These are phyloP conservation scores for Tolypeutes matacus DNA, from an alignment of 2,797 vertebrate genomes.

Conservation along the genomic window DNA sequence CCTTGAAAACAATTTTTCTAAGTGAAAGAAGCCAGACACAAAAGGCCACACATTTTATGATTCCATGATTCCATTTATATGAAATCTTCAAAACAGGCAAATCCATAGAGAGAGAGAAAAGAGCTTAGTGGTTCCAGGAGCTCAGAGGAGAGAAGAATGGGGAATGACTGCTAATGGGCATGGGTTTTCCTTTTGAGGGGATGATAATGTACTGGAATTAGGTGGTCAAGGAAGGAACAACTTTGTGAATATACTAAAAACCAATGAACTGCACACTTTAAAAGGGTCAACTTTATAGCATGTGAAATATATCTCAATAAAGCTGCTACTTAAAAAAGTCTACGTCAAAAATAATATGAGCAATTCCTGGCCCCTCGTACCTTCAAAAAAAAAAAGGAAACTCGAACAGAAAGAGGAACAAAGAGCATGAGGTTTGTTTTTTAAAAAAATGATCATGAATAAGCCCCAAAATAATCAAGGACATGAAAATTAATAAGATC, in stretches of 20 bases:
- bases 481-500: background rate
- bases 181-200: background rate
- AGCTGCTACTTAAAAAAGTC: background rate
- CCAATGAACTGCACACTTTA: background rate
- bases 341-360: slow-evolving; percentile 37
- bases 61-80: background rate
- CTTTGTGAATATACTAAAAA: background rate
- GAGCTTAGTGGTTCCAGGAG: background rate
- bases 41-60: background rate
- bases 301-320: slow-evolving; percentile 26
- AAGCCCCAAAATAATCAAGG: background rate
- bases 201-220: background rate
- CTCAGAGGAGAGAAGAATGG: background rate
- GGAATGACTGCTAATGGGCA: background rate
- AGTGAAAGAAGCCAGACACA: background rate
- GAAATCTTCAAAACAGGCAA: background rate
- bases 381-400: background rate
- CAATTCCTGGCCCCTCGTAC: background rate
- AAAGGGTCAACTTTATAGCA: background rate
- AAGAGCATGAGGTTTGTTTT: background rate
- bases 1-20: background rate
- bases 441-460: background rate
- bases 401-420: slow-evolving; percentile 2
- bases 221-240: background rate
- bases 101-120: slow-evolving; percentile 13